Base-by-base conservation (phyloP, 2,113 vertebrate species). In the Oncorhynchus kisutch region DNA sequence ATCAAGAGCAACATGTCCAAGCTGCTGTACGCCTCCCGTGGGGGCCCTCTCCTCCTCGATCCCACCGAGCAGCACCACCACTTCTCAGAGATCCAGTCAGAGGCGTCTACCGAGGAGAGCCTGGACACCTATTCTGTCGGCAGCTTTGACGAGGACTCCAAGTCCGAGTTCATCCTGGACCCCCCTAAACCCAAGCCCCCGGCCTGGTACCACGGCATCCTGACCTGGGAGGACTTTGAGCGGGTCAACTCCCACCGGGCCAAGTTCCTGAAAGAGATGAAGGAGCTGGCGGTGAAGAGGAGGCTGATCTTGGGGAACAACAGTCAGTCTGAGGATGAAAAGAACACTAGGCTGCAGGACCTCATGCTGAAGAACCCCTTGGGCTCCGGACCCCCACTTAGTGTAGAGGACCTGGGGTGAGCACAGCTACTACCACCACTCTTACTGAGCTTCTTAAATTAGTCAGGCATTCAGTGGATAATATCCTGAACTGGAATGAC, bases 1-100 rank as follows among this genome's bases (percentile, higher is more conserved):
- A 98, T 99, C 86, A 98, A 99, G 92, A 97, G 96, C 91, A 99
- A 97, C 87, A 98, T 98, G 96, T 98, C 97, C 90, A 99, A 99
- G 88, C 92, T 99, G 86, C 95, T 99, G 72, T 96, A 99, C 80
- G 96, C 96, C 72, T 95, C 95, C 1, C 94, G 94, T 57, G 87
- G 86, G 0, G 94, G 85, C 83, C 94, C 91, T 45, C 39, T 45
- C 39, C 39, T 45, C 0, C 82, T 80, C 9, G 84, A 79, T 71
- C 71, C 81, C 0, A 86, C 88, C 34, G 57, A 82, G 0, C 54
- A 64, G 4, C 79, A 95, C 85, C 92, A 94, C 82, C 95, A 95
- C 87, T 95, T 94, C 78, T 87, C 88, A 6, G 97, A 97, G 88
- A 94, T 96, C 78, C 97, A 95, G 75, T 97, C 95, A 0, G 97